phyloP scores from a whole-genome alignment of 2,113 vertebrate genomes.

The Empidonax alnorum region DNA sequence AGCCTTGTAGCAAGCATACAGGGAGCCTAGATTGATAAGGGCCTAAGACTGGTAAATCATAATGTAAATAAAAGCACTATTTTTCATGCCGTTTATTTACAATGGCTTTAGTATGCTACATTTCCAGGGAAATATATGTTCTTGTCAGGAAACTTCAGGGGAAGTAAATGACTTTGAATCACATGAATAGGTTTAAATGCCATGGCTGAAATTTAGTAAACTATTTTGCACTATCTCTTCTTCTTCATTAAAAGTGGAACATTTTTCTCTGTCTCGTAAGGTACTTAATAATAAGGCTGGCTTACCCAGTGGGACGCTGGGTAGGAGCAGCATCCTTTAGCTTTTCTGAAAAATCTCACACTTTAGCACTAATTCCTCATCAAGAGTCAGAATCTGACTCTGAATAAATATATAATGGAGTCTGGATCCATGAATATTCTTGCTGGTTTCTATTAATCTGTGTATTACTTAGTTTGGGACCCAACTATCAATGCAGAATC shows the following conservation, averaged over 20 bases:
- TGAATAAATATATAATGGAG: background rate
- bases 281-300: conserved; percentile 50
- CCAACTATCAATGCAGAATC: background rate
- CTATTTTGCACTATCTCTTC: conserved; percentile 70
- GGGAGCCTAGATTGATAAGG: conserved; percentile 63
- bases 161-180: conserved; percentile 79
- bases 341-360: conserved; percentile 56
- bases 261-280: conserved; percentile 62
- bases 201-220: conserved; percentile 75
- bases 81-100: conserved; percentile 74
- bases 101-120: conserved; percentile 72
- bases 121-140: conserved; percentile 77
- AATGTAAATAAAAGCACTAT: conserved; percentile 69
- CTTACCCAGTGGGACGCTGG: conserved; percentile 2
- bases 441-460: conserved; percentile 4
- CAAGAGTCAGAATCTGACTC: conserved; percentile 31
- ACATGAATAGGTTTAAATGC: conserved; percentile 76
- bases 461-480: background rate
- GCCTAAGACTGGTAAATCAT: conserved; percentile 66
- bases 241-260: conserved; percentile 69
- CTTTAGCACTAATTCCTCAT: conserved; percentile 50
- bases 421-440: conserved; percentile 42
- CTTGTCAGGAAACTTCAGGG: conserved; percentile 76
- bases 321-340: conserved; percentile 18
- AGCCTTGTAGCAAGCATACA: conserved; percentile 45